Base-by-base conservation (phyloP, 2,888 invertebrate genomes). In the Zaprionus obscuricornis region DNA sequence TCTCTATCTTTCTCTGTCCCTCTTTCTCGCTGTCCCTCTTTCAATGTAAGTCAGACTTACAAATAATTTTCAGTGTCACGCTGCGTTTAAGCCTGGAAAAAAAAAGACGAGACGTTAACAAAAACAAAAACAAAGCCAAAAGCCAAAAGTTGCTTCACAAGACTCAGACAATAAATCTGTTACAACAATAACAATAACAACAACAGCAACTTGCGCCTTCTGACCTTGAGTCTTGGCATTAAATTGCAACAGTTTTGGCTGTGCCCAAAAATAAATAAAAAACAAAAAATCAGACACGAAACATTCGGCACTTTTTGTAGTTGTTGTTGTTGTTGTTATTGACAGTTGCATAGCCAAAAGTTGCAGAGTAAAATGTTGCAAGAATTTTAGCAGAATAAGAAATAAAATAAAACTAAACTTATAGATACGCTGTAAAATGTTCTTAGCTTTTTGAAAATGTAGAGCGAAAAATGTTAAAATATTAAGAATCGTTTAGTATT, bases 141-240 rank as follows among this genome's bases (percentile, higher is more conserved):
- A 16, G 24, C 26, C 51, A 63, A 60, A 71, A 72, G 65, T 72
- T 64, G 67, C 72, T 37, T 46, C 59, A 72, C 50, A 14, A 13
- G 2, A 22, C 31, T 17, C 26, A 33, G 43, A 58, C 45, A 68
- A 66, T 57, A 72, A 58, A 71, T 66, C 70, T 52, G 51, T 49
- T 52, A 29, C 36, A 65, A 29, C 36, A 58, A 11, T 37, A 49
- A 27, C 10, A 67, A 64, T 49, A 60, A 56, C 34, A 58, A 54
- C 45, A 40, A 45, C 50, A 47, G 33, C 27, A 70, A 16, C n/a
- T n/a, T 52, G 63, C 47, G 66, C 76, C 74, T 83, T 62, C 54
- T 62, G 81, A 84, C 81, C 81, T 81, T 83, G 81, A 63, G 75
- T 52, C 14, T 55, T 59, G 66, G 72, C 72, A 64, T 83, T 79